Base-by-base conservation (phyloP, 1,140 invertebrate genomes). In the Apis cerana region DNA sequence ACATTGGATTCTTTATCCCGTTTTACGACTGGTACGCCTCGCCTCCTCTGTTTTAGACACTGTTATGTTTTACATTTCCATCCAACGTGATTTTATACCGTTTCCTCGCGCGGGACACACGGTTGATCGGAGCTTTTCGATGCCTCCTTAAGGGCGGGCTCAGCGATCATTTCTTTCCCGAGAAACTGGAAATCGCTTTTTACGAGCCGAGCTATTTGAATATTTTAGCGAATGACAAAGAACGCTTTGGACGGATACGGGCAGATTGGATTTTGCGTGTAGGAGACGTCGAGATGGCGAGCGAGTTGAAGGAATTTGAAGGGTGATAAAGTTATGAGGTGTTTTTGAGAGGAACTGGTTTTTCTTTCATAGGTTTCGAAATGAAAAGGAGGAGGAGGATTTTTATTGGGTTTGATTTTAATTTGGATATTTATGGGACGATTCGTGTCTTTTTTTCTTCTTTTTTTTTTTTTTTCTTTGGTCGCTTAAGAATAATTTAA, bases 11-110 rank as follows among this genome's bases (percentile, higher is more conserved):
- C 79, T 86, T 86, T 86, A 85, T 76, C 68, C 61, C 75, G 84
- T 85, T 86, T 86, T 86, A 86, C 52, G 69, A 84, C 84, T 81
- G 69, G 80, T 84, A 84, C 85, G 52, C 75, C 83, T 82, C 61
- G 85, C 54, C 71, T 82, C 67, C 65, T 86, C 77, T 76, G 85
- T 85, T 80, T 85, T 62, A 81, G 65, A 59, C 78, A 27, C 50
- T 59, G 78, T 74, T 74, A 80, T 56, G 78, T 80, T 85, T 85
- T 85, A 80, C 59, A 79, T 68, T 56, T 80, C 59, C 78, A 72
- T 54, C 52, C 80, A 12, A 15, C 48, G 54, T 58, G 64, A 67
- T 72, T 80, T 80, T 72, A 43, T 43, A 72, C 23, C 27, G 58
- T 48, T 64, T n/a, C 52, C 50, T 54, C 59, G 59, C 54, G 21